Percentiles rank a stretch among this genome's conserved stretches.
Evolutionary conservation across 1,140 invertebrate genomes (phyloP).

Genomic region (Chlorops oryzae): DNA sequence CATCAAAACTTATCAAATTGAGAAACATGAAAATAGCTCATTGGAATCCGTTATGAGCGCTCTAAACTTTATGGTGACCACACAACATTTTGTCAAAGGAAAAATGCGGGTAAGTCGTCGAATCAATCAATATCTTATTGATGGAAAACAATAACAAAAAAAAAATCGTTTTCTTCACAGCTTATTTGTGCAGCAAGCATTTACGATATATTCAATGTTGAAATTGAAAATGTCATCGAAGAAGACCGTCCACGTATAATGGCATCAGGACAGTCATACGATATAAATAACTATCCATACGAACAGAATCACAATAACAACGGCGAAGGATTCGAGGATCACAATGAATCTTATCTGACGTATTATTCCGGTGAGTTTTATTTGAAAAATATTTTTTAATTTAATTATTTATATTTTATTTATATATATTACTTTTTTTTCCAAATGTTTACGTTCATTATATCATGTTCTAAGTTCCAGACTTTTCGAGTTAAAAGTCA

Average conservation of each 20-base stretch:
- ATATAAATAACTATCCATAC: slow-evolving; percentile 42
- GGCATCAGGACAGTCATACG: slow-evolving; percentile 43
- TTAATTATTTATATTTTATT: no score
- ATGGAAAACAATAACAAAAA: not conserved
- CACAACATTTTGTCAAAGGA: slow-evolving; percentile 51
- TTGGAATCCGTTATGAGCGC: slow-evolving; percentile 44
- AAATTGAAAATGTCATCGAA: slow-evolving; percentile 44
- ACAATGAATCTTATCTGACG: slow-evolving; percentile 44
- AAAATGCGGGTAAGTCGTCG: slow-evolving; percentile 49
- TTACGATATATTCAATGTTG: slow-evolving; percentile 45
- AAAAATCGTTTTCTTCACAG: slow-evolving; percentile 20
- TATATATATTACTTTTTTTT: no score
- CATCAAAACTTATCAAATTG: slow-evolving; percentile 42
- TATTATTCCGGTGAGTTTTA: slow-evolving; percentile 34
- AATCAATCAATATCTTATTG: not conserved
- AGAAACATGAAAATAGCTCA: slow-evolving; percentile 36
- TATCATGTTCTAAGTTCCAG: no score
- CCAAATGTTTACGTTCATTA: no score
- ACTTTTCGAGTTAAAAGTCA: no score
- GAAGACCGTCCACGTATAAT: slow-evolving; percentile 44
- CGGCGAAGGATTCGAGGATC: slow-evolving; percentile 34
- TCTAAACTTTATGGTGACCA: slow-evolving; percentile 52
- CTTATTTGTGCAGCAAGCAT: slow-evolving; percentile 44
- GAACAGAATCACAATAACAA: slow-evolving; percentile 37
- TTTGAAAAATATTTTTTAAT: no score